Conservation (phyloP, 2,888 invertebrate genomes). For the Clitarchus hookeri region DNA sequence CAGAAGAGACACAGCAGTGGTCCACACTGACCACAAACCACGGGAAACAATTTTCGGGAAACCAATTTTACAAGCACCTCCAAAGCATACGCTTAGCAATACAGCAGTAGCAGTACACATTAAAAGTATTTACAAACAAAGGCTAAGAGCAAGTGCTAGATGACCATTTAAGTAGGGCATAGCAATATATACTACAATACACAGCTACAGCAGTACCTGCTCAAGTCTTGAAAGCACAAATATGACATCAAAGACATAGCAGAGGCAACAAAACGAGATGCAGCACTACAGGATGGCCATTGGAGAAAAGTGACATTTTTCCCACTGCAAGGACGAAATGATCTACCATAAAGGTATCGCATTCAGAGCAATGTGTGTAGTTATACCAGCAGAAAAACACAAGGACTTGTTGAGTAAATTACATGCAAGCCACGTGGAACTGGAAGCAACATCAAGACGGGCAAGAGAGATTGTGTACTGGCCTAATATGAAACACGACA, state of each 20-base stretch:
- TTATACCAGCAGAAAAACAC: background rate
- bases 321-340: background rate
- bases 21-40: background rate
- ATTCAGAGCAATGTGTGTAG: background rate
- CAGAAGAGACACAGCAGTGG: background rate
- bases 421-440: background rate
- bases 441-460: background rate
- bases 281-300: background rate
- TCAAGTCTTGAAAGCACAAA: background rate
- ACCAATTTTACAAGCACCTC: background rate
- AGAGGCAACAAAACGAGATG: background rate
- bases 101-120: background rate
- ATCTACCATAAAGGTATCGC: background rate
- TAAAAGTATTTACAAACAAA: background rate
- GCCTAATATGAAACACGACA: background rate
- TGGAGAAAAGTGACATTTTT: background rate
- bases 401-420: background rate
- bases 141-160: background rate
- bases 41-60: background rate
- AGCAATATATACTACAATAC: background rate
- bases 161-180: background rate
- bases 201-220: background rate
- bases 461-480: background rate
- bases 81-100: background rate
- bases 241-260: background rate